Base-by-base conservation (phyloP, 2,888 invertebrate species). In the Salticus scenicus region DNA sequence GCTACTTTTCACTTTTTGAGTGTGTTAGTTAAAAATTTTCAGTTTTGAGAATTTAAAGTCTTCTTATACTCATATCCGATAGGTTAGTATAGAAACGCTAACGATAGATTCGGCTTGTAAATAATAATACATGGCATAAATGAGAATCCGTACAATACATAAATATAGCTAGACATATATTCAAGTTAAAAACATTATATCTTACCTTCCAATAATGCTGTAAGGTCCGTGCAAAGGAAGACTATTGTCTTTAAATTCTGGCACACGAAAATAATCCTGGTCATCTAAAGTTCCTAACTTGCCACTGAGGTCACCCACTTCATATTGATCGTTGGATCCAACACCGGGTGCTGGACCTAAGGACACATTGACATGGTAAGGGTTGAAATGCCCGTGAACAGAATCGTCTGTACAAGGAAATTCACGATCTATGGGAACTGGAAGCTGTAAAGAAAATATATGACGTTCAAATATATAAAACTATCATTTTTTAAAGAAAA, bases 371-470 rank as follows among this genome's bases (percentile, higher is more conserved):
- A 96, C 94, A 71, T 94, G 93, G 89, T 94, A 94, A 0, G 98
- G 98, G 91, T 98, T 97, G 93, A 95, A 98, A 70, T 95, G 95
- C n/a, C 94, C 95, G 89, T 96, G 96, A 0, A 97, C 92, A 0
- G 96, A 94, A 0, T 95, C 94, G 67, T 93, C 94, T 90, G 97
- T 96, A 89, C 97, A 97, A 0, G 97, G 97, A 90, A 97, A 97
- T 89, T 89, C 88, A 57, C 76, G 66, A 27, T 88, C 88, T 66
- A 83, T 42, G 0, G 88, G 88, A n/a, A 88, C 88, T 64, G 80
- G 88, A 12, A 87, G 24, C 85, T 85, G 28, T 0, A 75, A 33
- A 24, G 10, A n/a, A n/a, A n/a, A n/a, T n/a, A n/a, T n/a, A n/a
- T n/a, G 37, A 31, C 24, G 14, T 12, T 0, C 1, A 41, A 28